Evolutionary conservation across 2,888 invertebrate species (phyloP).

Genomic region (Nomada flava): DNA sequence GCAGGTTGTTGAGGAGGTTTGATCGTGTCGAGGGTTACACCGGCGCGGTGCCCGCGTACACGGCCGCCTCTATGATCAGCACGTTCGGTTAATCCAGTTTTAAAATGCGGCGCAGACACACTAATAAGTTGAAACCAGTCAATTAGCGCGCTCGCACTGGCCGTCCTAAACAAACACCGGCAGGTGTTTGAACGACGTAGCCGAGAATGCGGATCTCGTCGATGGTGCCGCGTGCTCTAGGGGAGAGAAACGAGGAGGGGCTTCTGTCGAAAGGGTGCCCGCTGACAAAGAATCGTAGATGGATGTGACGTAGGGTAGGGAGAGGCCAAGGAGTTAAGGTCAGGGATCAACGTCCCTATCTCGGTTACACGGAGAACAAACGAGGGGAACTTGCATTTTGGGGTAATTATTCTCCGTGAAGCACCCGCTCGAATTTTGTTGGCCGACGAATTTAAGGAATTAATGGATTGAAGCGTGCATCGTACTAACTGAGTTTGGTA

Average conservation of each 20-base stretch:
- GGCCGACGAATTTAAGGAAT: neutral
- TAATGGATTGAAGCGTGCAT: neutral
- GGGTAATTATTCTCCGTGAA: conserved; percentile 20
- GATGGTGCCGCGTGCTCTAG: conserved; percentile 27
- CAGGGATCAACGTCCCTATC: conserved; percentile 30
- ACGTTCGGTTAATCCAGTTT: conserved; percentile 68
- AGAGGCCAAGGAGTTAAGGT: conserved; percentile 33
- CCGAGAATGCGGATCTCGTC: conserved; percentile 50
- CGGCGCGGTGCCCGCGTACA: neutral
- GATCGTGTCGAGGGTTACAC: conserved; percentile 25
- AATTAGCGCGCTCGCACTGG: conserved; percentile 76
- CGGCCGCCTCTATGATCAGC: conserved; percentile 6
- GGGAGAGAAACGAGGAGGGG: conserved; percentile 15
- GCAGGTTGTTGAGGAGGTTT: conserved; percentile 37
- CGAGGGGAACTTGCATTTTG: neutral
- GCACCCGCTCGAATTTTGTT: neutral
- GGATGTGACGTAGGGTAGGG: conserved; percentile 6
- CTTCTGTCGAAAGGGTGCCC: conserved; percentile 22
- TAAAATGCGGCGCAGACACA: conserved; percentile 73
- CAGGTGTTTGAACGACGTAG: conserved; percentile 79
- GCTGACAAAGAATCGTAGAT: conserved; percentile 34
- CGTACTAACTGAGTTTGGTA: neutral
- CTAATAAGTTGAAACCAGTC: conserved; percentile 81
- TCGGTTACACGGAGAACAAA: too few relatives aligned
- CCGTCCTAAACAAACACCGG: conserved; percentile 81